Evolutionary conservation across 2,113 vertebrate species (phyloP).

Genomic region (Heptranchias perlo): DNA sequence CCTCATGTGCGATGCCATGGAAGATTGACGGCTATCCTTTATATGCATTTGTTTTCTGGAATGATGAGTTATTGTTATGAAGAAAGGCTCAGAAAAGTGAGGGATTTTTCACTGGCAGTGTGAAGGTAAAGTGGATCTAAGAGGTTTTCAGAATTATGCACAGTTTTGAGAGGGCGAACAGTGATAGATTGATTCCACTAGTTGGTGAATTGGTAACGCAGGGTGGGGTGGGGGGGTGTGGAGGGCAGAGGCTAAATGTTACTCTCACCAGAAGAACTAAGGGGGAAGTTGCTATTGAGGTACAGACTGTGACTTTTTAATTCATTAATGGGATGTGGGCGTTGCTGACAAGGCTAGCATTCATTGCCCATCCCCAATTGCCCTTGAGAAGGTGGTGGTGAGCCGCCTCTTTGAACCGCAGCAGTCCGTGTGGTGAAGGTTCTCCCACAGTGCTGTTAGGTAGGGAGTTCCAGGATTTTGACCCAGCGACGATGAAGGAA

Average conservation of each 20-base stretch:
- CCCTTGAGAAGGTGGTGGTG: too few relatives aligned
- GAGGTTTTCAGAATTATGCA: background rate
- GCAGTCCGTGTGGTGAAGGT: too few relatives aligned
- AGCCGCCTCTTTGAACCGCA: too few relatives aligned
- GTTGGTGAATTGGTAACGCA: background rate
- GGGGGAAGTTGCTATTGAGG: background rate
- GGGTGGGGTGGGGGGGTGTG: too few relatives aligned
- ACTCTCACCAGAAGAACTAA: background rate
- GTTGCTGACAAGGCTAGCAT: too few relatives aligned
- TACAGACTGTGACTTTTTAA: too few relatives aligned
- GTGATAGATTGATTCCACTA: background rate
- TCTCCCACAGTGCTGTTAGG: too few relatives aligned
- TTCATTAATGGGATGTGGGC: too few relatives aligned
- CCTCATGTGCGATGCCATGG: background rate
- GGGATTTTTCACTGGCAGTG: background rate
- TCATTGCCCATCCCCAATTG: too few relatives aligned
- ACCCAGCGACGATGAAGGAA: too few relatives aligned
- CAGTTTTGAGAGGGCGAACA: background rate
- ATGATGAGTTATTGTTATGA: background rate
- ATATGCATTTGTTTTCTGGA: background rate
- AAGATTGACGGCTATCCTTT: background rate
- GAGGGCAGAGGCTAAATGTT: background rate
- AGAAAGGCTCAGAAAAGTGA: background rate
- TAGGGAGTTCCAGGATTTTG: too few relatives aligned
- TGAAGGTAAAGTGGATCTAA: background rate